Conservation (phyloP, 2,797 vertebrate species). For the Acipenser oxyrinchus region DNA sequence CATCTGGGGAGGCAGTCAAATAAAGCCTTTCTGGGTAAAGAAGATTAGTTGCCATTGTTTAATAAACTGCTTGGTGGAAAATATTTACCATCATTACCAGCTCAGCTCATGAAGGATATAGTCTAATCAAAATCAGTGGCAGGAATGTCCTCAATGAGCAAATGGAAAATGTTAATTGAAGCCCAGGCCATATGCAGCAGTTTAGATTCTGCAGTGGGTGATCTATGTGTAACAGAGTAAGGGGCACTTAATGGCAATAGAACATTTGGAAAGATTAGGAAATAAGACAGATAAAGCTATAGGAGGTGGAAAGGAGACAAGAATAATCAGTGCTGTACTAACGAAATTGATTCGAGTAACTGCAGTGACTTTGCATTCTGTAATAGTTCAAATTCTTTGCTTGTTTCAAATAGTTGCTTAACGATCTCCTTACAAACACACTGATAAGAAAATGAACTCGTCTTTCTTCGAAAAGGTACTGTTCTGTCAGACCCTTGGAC, state of each 20-base stretch:
- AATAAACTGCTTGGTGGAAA: constrained; percentile 43
- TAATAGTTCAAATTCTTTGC: too few relatives aligned
- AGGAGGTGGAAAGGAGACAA: too few relatives aligned
- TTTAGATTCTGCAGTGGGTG: constrained; percentile 46
- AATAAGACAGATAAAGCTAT: constrained; percentile 34
- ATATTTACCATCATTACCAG: constrained; percentile 65
- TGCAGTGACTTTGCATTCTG: too few relatives aligned
- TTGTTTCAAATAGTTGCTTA: too few relatives aligned
- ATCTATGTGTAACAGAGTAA: constrained; percentile 38
- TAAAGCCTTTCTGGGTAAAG: constrained; percentile 63
- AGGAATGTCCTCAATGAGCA: constrained; percentile 35
- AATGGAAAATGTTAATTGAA: constrained; percentile 53
- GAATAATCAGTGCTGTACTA: too few relatives aligned
- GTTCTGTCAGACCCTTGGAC: too few relatives aligned
- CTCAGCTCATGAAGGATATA: constrained; percentile 40
- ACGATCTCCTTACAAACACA: too few relatives aligned
- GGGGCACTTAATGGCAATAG: constrained; percentile 39
- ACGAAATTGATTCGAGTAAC: too few relatives aligned
- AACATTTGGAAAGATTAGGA: constrained; percentile 52
- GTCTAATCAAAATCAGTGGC: constrained; percentile 47
- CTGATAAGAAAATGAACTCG: too few relatives aligned
- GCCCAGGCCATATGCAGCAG: constrained; percentile 60
- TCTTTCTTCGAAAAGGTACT: too few relatives aligned
- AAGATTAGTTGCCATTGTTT: constrained; percentile 70
- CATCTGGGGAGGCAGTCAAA: constrained; percentile 41